These are phyloP conservation scores for Eustalomyia histrio DNA, from an alignment of 2,888 invertebrate genomes.

Conservation along the genomic window DNA sequence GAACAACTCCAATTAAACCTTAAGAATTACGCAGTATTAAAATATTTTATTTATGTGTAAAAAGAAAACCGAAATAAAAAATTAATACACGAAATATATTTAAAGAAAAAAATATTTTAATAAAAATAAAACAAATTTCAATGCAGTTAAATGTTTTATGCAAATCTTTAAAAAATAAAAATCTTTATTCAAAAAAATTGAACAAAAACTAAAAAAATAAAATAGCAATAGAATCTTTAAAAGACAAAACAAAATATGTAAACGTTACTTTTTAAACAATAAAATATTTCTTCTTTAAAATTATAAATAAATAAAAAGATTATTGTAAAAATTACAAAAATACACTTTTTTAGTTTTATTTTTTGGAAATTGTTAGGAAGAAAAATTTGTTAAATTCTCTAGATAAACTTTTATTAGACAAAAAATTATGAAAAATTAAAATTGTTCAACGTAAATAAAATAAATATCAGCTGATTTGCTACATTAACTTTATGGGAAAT, in stretches of 20 bases:
- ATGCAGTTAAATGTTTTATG: constrained; percentile 31
- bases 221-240: constrained; percentile 64
- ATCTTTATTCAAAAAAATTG: constrained; percentile 23
- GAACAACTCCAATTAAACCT: constrained; percentile 72
- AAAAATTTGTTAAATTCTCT: no score
- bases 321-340: constrained; percentile 49
- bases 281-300: constrained; percentile 69
- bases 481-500: no score
- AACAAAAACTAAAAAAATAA: constrained; percentile 35
- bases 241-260: constrained; percentile 46
- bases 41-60: constrained; percentile 1
- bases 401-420: no score
- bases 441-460: no score
- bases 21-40: constrained; percentile 59
- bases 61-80: constrained; percentile 24
- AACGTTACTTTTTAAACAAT: constrained; percentile 68
- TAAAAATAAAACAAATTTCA: constrained; percentile 7
- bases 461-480: no score
- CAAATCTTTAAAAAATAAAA: constrained; percentile 31
- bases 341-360: constrained; percentile 17
- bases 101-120: constrained; percentile 1
- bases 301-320: constrained; percentile 60
- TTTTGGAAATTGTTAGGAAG: no score
- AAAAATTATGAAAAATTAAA: no score
- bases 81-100: constrained; percentile 50